Evolutionary conservation across 1,140 invertebrate species (phyloP).

Genomic region (Drosophila sulfurigaster): DNA sequence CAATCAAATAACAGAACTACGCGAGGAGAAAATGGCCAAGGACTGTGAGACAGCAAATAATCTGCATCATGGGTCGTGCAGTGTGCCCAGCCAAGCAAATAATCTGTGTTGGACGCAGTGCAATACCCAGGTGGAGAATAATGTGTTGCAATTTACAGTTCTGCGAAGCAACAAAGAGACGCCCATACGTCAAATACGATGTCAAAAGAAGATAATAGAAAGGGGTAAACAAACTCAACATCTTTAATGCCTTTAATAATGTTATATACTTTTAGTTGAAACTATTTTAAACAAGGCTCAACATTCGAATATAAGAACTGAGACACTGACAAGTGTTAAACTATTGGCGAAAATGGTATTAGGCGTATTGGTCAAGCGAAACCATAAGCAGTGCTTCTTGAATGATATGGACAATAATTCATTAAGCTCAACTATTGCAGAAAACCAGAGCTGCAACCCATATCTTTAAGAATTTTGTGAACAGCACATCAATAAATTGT

Average conservation of each 20-base stretch:
- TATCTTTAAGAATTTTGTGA: background rate
- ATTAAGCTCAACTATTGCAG: background rate
- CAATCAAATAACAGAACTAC: slow-evolving; percentile 15
- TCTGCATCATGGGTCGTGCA: slow-evolving; percentile 28
- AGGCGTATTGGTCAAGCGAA: slow-evolving; percentile 16
- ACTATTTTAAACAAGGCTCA: slow-evolving; percentile 27
- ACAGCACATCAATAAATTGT: too few species aligned
- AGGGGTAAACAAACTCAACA: background rate
- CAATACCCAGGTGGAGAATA: slow-evolving; percentile 11
- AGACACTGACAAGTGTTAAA: slow-evolving; percentile 26
- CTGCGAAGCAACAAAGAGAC: background rate
- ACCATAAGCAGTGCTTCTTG: too few species aligned
- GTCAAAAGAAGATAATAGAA: slow-evolving; percentile 10
- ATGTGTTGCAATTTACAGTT: background rate
- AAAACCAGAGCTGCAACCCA: background rate
- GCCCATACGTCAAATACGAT: background rate
- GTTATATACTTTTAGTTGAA: slow-evolving; percentile 26
- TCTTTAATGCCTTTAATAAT: too few species aligned
- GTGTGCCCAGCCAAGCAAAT: slow-evolving; percentile 27
- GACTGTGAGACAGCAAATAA: too few species aligned
- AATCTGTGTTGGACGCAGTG: slow-evolving; percentile 34
- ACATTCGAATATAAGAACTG: slow-evolving; percentile 2
- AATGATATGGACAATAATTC: background rate
- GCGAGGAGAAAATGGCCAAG: background rate
- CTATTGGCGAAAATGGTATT: slow-evolving; percentile 25